A percentile compares a stretch with the other conserved stretches of the same genome.
Conservation (phyloP, 1,140 invertebrate genomes). For the Oscheius sp. region DNA sequence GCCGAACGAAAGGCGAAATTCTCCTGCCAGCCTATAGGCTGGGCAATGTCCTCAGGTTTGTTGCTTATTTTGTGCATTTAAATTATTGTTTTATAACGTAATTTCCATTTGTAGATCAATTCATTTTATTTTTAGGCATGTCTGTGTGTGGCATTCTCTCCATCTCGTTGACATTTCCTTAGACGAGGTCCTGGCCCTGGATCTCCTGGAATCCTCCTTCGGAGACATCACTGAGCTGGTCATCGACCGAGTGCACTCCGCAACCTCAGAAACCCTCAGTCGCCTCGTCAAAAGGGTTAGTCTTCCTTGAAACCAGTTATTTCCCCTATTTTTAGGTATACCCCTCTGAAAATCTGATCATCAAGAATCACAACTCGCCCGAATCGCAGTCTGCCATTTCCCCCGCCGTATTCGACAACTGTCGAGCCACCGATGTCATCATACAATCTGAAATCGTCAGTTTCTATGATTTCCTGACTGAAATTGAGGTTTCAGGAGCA, state of each 20-base stretch:
- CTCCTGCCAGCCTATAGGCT: neutral
- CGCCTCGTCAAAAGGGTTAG: neutral
- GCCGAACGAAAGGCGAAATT: neutral
- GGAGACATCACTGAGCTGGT: neutral
- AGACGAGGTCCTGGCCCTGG: neutral
- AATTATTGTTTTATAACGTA: too few species aligned
- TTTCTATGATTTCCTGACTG: neutral
- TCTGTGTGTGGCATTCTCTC: neutral
- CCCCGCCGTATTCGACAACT: neutral
- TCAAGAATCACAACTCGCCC: neutral
- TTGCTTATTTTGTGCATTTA: neutral
- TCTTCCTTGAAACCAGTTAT: too few species aligned
- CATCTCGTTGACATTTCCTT: neutral
- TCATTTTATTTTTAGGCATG: too few species aligned
- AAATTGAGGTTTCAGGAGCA: neutral
- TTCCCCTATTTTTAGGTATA: too few species aligned
- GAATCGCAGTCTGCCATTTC: neutral
- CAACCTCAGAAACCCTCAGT: neutral
- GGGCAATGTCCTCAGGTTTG: neutral
- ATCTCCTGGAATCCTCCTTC: neutral
- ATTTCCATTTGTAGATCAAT: too few species aligned
- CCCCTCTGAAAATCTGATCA: neutral
- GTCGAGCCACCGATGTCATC: neutral
- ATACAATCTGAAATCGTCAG: neutral
- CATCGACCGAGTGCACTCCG: neutral